These are phyloP conservation scores for Serinus canaria DNA, from an alignment of 2,113 vertebrate genomes.

Conservation along the genomic window DNA sequence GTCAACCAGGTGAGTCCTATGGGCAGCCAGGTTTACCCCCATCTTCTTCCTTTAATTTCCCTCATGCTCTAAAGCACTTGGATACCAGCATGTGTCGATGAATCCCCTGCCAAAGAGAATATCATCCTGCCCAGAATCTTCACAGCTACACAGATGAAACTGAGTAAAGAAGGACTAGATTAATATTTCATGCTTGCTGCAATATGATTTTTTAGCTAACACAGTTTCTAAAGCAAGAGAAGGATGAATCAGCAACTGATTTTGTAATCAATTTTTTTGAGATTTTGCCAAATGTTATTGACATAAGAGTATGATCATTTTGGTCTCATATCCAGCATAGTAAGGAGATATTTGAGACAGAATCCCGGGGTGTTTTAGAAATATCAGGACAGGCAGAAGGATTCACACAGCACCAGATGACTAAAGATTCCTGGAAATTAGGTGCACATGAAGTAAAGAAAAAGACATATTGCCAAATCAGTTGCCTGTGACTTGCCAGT, in stretches of 20 bases:
- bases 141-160: not conserved
- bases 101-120: not conserved
- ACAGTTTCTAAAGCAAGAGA: not conserved
- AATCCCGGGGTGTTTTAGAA: not conserved
- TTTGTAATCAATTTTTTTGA: not conserved
- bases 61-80: not conserved
- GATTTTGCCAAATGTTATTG: not conserved
- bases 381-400: not conserved
- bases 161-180: not conserved
- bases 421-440: not conserved
- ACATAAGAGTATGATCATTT: not conserved
- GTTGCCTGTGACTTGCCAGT: not conserved
- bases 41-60: not conserved
- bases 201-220: not conserved
- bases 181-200: slow-evolving; percentile 32
- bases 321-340: not conserved
- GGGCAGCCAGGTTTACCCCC: not conserved
- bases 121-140: not conserved
- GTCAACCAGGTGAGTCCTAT: rapidly evolving
- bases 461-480: not conserved
- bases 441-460: not conserved
- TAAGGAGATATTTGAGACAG: not conserved
- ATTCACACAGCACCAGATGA: not conserved
- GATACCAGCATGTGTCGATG: not conserved
- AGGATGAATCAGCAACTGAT: not conserved